Conservation (phyloP, 2,888 invertebrate genomes). For the Hecatera dysodea region DNA sequence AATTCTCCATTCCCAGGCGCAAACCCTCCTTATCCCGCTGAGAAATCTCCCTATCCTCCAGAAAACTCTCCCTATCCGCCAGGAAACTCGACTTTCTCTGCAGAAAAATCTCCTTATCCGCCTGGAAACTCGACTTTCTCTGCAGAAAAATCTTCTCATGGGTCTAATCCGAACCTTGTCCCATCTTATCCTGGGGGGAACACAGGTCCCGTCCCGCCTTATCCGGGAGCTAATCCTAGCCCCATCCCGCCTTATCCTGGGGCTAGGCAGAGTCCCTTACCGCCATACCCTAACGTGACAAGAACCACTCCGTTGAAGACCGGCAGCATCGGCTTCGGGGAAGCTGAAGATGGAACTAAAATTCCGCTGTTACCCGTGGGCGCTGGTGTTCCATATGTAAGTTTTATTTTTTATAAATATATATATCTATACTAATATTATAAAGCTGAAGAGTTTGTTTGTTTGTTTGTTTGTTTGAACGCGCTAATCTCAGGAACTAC, state of each 20-base stretch:
- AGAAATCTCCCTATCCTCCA: conserved; percentile 56
- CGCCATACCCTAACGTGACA: conserved; percentile 39
- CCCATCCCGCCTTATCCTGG: conserved; percentile 44
- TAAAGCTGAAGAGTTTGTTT: too few species aligned
- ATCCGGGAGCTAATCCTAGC: conserved; percentile 15
- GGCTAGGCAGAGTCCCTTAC: not conserved
- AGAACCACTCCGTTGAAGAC: conserved; percentile 63
- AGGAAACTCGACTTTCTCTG: not conserved
- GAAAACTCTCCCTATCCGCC: not conserved
- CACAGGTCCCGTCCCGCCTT: conserved; percentile 22
- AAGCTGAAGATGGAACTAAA: conserved; percentile 25
- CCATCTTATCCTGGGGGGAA: conserved; percentile 32
- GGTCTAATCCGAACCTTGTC: conserved; percentile 6
- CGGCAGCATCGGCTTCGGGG: conserved; percentile 71
- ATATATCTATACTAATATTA: too few species aligned
- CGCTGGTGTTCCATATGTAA: conserved; percentile 72
- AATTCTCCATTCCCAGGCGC: conserved; percentile 62
- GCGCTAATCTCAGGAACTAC: too few species aligned
- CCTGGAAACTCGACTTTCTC: conserved; percentile 33
- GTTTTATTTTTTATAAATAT: too few species aligned
- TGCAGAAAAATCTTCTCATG: conserved; percentile 8
- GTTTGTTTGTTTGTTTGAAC: too few species aligned
- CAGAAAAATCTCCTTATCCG: conserved; percentile 37
- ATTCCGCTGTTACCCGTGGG: conserved; percentile 73
- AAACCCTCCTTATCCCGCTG: conserved; percentile 50